Evolutionary conservation across 2,113 vertebrate species (phyloP).

Genomic region (Mellivora capensis): DNA sequence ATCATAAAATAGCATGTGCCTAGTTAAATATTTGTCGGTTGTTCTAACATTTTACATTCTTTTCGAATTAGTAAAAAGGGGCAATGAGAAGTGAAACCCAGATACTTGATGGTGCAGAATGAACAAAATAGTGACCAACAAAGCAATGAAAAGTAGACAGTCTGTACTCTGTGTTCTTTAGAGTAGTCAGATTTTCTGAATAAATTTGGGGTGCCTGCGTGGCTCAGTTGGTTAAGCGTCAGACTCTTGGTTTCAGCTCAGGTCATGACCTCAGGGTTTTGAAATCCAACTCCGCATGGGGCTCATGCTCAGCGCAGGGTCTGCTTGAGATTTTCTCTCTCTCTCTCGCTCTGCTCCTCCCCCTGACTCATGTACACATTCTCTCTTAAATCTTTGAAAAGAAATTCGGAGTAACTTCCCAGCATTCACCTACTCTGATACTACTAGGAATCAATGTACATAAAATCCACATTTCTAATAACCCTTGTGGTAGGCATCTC

Average conservation of each 20-base stretch:
- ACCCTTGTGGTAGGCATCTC: neutral
- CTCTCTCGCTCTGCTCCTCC: too few species aligned
- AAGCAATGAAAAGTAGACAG: neutral
- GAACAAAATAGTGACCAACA: neutral
- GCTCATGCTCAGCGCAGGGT: neutral
- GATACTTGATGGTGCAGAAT: neutral
- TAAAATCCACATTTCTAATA: neutral
- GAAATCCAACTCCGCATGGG: neutral
- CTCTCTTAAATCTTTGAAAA: neutral
- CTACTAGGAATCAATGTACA: neutral
- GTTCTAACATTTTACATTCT: neutral
- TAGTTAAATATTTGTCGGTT: neutral
- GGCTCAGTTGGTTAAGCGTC: neutral
- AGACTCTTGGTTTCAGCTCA: neutral
- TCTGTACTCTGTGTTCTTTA: neutral
- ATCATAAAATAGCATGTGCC: neutral
- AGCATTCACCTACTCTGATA: neutral
- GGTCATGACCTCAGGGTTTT: neutral
- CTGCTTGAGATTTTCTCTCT: neutral
- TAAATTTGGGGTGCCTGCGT: neutral
- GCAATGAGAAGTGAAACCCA: neutral
- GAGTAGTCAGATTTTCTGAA: neutral
- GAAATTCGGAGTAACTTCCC: neutral
- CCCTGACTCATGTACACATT: too few species aligned
- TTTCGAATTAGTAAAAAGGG: conserved; percentile 18